Base-by-base conservation (phyloP, 2,888 invertebrate genomes). In the Margaritifera margaritifera region DNA sequence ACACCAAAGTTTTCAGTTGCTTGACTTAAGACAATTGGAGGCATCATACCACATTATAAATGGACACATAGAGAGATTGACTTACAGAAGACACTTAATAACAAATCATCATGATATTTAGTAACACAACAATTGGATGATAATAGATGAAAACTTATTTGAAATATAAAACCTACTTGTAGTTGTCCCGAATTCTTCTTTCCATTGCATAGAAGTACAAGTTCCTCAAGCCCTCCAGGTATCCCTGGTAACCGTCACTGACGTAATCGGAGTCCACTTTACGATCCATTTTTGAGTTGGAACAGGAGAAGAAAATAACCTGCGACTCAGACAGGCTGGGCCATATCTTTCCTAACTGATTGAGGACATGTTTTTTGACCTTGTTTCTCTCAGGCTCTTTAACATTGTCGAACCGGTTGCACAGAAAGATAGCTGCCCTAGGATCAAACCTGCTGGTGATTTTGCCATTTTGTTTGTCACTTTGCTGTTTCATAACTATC, bases 331-430 rank as follows among this genome's bases (percentile, higher is more conserved):
- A n/a, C n/a, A n/a, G n/a, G n/a, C n/a, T n/a, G n/a, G n/a, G n/a
- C n/a, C n/a, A n/a, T n/a, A n/a, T n/a, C n/a, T n/a, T n/a, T n/a
- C n/a, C n/a, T n/a, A n/a, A n/a, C n/a, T 72, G 73, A 58, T 71
- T 66, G 0, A 82, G 60, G 11, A 78, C 81, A 62, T 83, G 78
- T 18, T 76, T 67, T 24, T 78, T 77, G 11, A 86, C 84, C 1
- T 66, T 62, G 2, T 69, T 60, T 58, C 73, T 74, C 22, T 81
- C 79, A 2, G 79, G 71, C 6, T 72, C 72, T 42, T 65, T 67
- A 3, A 87, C 81, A 64, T 80, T 75, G 72, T 87, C 87, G 86
- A 86, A 87, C 6, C 85, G 72, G 72, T 86, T 86, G 64, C 85
- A 85, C 4, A 87, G 81, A 72, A 87, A 87, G 65, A 86, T 75